Conservation (phyloP, 2,797 vertebrate genomes). For the Pampus argenteus region DNA sequence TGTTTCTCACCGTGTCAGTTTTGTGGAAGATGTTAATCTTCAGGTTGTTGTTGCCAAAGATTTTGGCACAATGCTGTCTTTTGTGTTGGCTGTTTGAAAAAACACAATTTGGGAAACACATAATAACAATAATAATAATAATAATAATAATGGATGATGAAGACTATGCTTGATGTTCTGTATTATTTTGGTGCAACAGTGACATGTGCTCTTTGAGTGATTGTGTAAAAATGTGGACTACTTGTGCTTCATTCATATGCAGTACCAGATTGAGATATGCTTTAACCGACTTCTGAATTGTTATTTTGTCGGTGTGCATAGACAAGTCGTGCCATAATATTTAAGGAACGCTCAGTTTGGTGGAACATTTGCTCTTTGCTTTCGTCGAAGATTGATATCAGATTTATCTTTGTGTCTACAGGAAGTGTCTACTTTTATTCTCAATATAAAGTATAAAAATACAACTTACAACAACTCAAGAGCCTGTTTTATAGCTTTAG, state of each 20-base stretch:
- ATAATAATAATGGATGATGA: constrained; percentile 45
- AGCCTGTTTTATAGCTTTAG: background rate
- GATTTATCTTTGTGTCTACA: constrained; percentile 3
- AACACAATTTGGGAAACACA: constrained; percentile 43
- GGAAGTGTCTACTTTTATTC: constrained; percentile 1
- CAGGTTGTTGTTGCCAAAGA: constrained; percentile 61
- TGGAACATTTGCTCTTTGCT: constrained; percentile 8
- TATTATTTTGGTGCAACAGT: constrained; percentile 73
- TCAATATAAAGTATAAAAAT: background rate
- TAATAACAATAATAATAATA: constrained; percentile 27
- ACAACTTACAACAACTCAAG: background rate
- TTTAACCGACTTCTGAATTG: constrained; percentile 72
- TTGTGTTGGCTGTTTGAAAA: constrained; percentile 60
- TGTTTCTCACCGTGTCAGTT: constrained; percentile 48
- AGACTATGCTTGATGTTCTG: constrained; percentile 71
- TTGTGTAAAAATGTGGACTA: constrained; percentile 68
- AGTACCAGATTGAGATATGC: constrained; percentile 59
- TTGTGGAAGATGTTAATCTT: constrained; percentile 57
- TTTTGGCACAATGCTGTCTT: constrained; percentile 52
- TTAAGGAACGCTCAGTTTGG: constrained; percentile 34
- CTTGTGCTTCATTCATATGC: constrained; percentile 68
- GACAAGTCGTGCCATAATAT: constrained; percentile 56
- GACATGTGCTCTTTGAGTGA: constrained; percentile 71
- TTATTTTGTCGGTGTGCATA: constrained; percentile 57
- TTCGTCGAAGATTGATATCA: constrained; percentile 6